Base-by-base conservation (phyloP, 92 coral and sea anemone genomes). In the Zoanthus sansibaricus region DNA sequence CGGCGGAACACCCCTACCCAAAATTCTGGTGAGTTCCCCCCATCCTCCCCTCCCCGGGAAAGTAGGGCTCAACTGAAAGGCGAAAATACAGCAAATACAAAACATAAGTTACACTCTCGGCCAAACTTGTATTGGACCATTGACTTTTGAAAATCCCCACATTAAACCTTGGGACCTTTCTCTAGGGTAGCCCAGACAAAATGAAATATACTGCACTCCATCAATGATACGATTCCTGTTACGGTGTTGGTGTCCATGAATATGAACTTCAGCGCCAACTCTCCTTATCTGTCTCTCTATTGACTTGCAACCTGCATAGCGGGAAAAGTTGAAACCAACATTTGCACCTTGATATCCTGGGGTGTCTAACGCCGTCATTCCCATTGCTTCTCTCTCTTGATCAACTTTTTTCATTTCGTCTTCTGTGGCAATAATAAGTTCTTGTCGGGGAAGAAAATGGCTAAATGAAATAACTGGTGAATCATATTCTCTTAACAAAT, bases 191-290 rank as follows among this genome's bases (percentile, higher is more conserved):
- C 97, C 97, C 71, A 92, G 49, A 78, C 97, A 94, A 52, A 86
- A 91, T 52, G 97, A 94, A n/a, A 90, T 77, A 90, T 94, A 94
- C 6, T 94, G 89, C 37, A 94, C 93, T 1, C 76, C 91, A 68
- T 92, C 93, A 62, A 92, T 86, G n/a, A 90, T 82, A 20, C 97
- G 84, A 86, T 94, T 93, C 78, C 97, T 92, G 58, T 94, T 94
- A 9, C 97, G 91, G 69, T 94, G 97, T 80, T 94, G 97, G 66
- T 94, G 97, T 5, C 97, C 97, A 73, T 89, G 86, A 21, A 94
- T 71, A 74, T 94, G 97, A 83, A 94, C 89, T 45, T 17, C 71
- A 0, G 97, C 86, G n/a, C 93, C 88, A 10, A 94, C 79, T 42
- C 69, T 82, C 71, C 97, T 90, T 16, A 94, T 82, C 72, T 94